phyloP scores from a whole-genome alignment of 2,888 invertebrate species.

The Parascotia fuliginaria region DNA sequence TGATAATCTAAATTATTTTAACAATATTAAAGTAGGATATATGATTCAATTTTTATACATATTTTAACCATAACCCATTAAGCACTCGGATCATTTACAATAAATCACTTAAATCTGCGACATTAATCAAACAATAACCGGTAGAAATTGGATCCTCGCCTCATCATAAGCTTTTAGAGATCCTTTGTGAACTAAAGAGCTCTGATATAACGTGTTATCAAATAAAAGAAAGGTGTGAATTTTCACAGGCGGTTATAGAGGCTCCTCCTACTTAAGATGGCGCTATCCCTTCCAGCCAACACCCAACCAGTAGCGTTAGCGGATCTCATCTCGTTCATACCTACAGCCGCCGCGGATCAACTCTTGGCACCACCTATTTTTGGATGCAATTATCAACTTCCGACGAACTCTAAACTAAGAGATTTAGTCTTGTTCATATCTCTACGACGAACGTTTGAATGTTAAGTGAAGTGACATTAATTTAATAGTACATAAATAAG shows the following conservation, averaged over 20 bases:
- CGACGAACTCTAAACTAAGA: slow-evolving; percentile 53
- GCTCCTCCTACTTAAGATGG: slow-evolving; percentile 83
- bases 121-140: slow-evolving; percentile 80
- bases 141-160: slow-evolving; percentile 73
- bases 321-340: slow-evolving; percentile 69
- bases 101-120: slow-evolving; percentile 77
- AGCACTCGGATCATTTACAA: slow-evolving; percentile 53
- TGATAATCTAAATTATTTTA: no score
- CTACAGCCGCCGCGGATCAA: slow-evolving; percentile 67
- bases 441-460: slow-evolving; percentile 20
- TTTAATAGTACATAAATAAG: slow-evolving; percentile 7
- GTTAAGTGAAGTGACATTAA: slow-evolving; percentile 23
- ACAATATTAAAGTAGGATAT: no score
- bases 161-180: slow-evolving; percentile 83
- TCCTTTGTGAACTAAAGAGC: slow-evolving; percentile 81
- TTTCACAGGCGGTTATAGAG: slow-evolving; percentile 75
- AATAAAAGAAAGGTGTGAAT: slow-evolving; percentile 86
- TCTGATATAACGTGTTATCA: slow-evolving; percentile 84
- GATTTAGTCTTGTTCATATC: slow-evolving; percentile 54
- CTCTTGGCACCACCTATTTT: slow-evolving; percentile 80
- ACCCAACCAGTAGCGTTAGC: slow-evolving; percentile 74
- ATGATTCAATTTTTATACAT: background rate
- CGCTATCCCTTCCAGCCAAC: slow-evolving; percentile 71
- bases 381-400: slow-evolving; percentile 79
- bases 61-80: slow-evolving; percentile 34